Evolutionary conservation across 2,797 vertebrate species (phyloP).

Genomic region (Rhinophrynus dorsalis): DNA sequence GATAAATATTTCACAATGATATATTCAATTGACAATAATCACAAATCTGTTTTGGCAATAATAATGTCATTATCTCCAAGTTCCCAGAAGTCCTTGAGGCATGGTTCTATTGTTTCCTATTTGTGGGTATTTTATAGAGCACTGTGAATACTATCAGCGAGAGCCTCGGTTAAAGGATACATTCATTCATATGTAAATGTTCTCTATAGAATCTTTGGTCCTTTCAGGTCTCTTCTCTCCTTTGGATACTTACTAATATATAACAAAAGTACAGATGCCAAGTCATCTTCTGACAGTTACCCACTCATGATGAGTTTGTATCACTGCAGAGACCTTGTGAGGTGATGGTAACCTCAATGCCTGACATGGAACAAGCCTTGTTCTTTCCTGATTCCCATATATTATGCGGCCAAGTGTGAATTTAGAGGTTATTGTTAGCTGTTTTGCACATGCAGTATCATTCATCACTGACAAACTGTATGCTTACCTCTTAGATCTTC

Average conservation of each 20-base stretch:
- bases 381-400: not conserved
- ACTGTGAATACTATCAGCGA: not conserved
- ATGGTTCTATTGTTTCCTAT: not conserved
- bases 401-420: slow-evolving; percentile 16
- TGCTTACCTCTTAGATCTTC: not conserved
- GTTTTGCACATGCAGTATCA: slow-evolving; percentile 1
- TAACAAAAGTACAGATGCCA: not conserved
- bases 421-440: slow-evolving; percentile 7
- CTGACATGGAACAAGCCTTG: slow-evolving; percentile 10
- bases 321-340: slow-evolving; percentile 7
- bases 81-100: not conserved
- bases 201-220: not conserved
- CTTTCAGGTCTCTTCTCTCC: not conserved
- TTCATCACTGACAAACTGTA: slow-evolving; percentile 21
- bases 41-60: not conserved
- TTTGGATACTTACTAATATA: not conserved
- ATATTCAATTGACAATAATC: not conserved
- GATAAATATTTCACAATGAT: too few relatives aligned
- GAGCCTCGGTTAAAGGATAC: not conserved
- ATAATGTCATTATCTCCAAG: not conserved
- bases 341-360: not conserved
- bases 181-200: not conserved
- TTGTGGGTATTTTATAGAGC: not conserved
- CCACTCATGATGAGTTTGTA: not conserved
- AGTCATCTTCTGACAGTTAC: not conserved